Conservation (phyloP, 2,113 vertebrate species). For the Oophaga pumilio region DNA sequence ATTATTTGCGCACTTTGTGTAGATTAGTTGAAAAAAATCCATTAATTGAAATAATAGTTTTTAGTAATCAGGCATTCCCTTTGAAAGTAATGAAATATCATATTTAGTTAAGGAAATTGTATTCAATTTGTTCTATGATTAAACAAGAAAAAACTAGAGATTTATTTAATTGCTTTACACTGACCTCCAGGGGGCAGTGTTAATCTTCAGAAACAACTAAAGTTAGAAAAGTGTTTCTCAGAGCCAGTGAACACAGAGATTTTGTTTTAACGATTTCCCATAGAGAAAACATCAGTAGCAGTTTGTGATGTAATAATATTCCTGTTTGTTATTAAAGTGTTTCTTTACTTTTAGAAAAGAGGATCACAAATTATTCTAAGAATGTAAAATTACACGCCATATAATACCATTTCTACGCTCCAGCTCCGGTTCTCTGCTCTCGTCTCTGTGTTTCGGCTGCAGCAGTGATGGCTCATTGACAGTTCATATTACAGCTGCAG, state of each 20-base stretch:
- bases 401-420: too few species aligned
- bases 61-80: neutral
- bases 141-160: neutral
- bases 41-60: neutral
- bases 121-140: neutral
- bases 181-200: slow-evolving; percentile 67
- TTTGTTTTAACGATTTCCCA: neutral
- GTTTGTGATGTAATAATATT: neutral
- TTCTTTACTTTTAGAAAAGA: too few species aligned
- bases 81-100: neutral
- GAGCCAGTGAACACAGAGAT: neutral
- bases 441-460: too few species aligned
- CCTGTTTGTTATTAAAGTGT: too few species aligned
- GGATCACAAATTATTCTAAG: too few species aligned
- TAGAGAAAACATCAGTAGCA: neutral
- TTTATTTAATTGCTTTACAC: slow-evolving; percentile 50
- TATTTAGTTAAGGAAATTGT: neutral
- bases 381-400: too few species aligned
- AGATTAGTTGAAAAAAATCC: neutral
- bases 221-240: neutral
- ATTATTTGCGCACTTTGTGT: neutral
- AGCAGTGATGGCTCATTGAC: too few species aligned
- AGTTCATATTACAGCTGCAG: too few species aligned
- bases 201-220: slow-evolving; percentile 58
- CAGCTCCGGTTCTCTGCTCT: too few species aligned